Percentiles rank a stretch among this genome's conserved stretches.
Evolutionary conservation across 2,797 vertebrate species (phyloP).

Genomic region (Poecilia wingei): DNA sequence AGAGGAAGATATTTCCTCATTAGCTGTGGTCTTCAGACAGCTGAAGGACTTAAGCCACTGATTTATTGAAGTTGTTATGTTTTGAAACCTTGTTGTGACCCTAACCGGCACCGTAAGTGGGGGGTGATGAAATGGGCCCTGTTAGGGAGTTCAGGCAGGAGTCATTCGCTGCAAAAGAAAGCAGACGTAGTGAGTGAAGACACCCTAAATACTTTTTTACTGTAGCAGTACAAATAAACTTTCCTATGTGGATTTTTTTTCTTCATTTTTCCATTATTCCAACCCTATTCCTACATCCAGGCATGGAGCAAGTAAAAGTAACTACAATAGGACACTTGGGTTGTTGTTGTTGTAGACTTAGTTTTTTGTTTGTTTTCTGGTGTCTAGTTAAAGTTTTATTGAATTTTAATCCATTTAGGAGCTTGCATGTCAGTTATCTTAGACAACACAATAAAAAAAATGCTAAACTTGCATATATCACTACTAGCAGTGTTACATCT

Average conservation of each 20-base stretch:
- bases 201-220: background rate
- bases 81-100: slow-evolving; percentile 55
- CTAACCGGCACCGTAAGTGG: slow-evolving; percentile 52
- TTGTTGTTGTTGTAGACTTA: background rate
- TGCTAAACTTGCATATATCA: background rate
- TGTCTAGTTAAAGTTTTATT: background rate
- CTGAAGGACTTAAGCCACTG: slow-evolving; percentile 37
- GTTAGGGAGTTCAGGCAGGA: slow-evolving; percentile 58
- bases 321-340: background rate
- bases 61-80: slow-evolving; percentile 52
- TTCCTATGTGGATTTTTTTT: background rate
- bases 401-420: background rate
- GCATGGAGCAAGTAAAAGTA: no score
- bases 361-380: background rate
- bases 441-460: background rate
- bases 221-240: background rate
- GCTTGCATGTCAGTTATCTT: background rate
- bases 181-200: slow-evolving; percentile 31
- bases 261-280: background rate
- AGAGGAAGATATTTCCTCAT: slow-evolving; percentile 28
- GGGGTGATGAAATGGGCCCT: slow-evolving; percentile 53
- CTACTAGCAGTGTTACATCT: background rate
- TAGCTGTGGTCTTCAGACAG: slow-evolving; percentile 22
- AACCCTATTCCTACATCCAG: background rate
- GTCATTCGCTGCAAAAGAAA: slow-evolving; percentile 49